phyloP scores from a whole-genome alignment of 2,113 vertebrate species.

The Pseudorectes ferrugineus region DNA sequence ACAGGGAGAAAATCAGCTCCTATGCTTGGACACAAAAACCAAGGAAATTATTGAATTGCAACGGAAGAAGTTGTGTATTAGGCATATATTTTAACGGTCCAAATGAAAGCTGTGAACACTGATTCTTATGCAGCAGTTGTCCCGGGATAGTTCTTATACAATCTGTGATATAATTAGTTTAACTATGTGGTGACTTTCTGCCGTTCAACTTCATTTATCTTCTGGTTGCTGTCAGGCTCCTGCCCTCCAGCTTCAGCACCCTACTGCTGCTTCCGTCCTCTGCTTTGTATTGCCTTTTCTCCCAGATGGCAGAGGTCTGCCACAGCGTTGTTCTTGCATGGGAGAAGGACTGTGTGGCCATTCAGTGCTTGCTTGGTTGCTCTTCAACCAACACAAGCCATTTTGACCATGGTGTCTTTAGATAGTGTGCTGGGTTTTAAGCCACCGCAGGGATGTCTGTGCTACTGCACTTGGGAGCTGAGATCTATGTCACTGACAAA shows the following conservation, averaged over 20 bases:
- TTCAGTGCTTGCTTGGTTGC: not conserved
- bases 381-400: not conserved
- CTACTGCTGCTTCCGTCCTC: not conserved
- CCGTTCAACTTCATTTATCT: not conserved
- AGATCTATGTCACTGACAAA: not conserved
- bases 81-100: not conserved
- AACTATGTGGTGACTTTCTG: not conserved
- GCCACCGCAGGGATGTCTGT: not conserved
- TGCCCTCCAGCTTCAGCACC: not conserved
- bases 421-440: not conserved
- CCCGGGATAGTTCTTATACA: not conserved
- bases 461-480: not conserved
- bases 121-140: not conserved
- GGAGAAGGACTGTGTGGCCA: not conserved
- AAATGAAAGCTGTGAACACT: not conserved
- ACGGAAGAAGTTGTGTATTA: not conserved
- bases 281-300: not conserved
- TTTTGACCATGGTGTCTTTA: not conserved
- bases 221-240: not conserved
- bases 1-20: not conserved
- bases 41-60: not conserved
- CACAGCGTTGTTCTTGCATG: rapidly evolving
- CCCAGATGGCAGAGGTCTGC: not conserved
- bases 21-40: not conserved
- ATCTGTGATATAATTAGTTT: not conserved